Percentiles rank a stretch among this genome's conserved stretches.
Conservation (phyloP, 1,140 invertebrate genomes). For the Drosophila obscura region DNA sequence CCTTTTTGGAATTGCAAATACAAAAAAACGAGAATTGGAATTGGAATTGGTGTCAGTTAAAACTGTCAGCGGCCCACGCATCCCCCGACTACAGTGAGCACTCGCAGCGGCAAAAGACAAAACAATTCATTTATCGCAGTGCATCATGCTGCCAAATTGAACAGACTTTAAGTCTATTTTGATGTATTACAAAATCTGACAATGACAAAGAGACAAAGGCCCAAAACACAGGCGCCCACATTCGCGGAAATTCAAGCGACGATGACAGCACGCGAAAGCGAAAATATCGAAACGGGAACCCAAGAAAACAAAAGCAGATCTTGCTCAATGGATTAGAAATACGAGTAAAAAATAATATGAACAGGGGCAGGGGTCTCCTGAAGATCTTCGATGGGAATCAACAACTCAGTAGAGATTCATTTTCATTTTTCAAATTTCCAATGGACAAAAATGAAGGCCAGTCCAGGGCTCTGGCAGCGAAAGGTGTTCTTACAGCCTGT, state of each 20-base stretch:
- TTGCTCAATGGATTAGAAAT: conserved; percentile 48
- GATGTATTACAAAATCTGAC: conserved; percentile 43
- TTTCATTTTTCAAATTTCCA: neutral
- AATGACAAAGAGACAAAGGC: conserved; percentile 7
- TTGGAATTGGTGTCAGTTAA: conserved; percentile 41
- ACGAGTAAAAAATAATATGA: neutral
- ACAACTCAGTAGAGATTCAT: too few species aligned
- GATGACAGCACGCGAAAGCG: conserved; percentile 45
- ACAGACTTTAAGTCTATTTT: conserved; percentile 32
- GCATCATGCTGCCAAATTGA: conserved; percentile 43
- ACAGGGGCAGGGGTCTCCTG: conserved; percentile 33
- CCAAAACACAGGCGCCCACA: conserved; percentile 32
- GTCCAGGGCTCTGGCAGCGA: too few species aligned
- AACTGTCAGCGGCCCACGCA: conserved; percentile 20
- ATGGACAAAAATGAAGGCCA: neutral
- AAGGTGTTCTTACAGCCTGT: neutral
- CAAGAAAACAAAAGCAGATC: conserved; percentile 34
- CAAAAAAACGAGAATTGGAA: conserved; percentile 23
- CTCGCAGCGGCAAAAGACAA: neutral
- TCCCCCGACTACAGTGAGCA: conserved; percentile 11
- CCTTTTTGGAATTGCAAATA: conserved; percentile 42
- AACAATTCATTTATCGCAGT: conserved; percentile 12
- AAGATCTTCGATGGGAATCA: conserved; percentile 11
- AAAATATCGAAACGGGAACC: conserved; percentile 8
- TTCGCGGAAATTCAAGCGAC: conserved; percentile 18